Base-by-base conservation (phyloP, 2,888 invertebrate species). In the Petrolisthes manimaculis region DNA sequence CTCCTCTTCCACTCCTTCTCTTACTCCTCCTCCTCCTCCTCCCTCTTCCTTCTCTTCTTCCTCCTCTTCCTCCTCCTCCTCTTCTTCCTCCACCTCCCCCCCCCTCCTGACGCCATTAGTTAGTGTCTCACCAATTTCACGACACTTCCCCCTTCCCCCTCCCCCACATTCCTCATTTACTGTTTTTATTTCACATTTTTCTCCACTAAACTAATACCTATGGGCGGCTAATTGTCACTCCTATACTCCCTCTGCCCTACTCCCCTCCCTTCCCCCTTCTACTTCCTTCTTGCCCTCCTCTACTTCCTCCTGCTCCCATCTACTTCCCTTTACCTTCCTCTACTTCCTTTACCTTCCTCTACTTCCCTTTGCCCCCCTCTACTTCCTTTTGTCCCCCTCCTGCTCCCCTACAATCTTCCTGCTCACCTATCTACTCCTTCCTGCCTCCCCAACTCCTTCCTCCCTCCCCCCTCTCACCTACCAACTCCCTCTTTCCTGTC, bases 1-100 rank as follows among this genome's bases (percentile, higher is more conserved):
- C n/a, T n/a, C n/a, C n/a, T n/a, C 8, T 12, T 12, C 5, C 71
- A 18, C n/a, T n/a, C n/a, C 8, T 8, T 5, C 71, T n/a, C 71
- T 71, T n/a, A 71, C n/a, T 71, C n/a, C n/a, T 71, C 71, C n/a
- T 71, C 71, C n/a, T 71, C n/a, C n/a, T 71, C 9, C 71, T 71
- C 71, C n/a, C 56, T 56, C 80, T 56, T 74, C 54, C 80, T 56
- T 5, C 74, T 8, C 79, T 54, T 21, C 1, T n/a, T 3, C 14
- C 53, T 53, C 51, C 78, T 14, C 78, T 78, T 14, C 78, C 78
- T 6, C 9, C 51, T 8, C 37, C 78, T 37, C 78, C n/a, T 6
- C 5, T 74, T 14, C n/a, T n/a, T 21, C 21, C 14, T n/a, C 74
- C 74, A 14, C 5, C 14, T 9, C 61, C 61, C 14, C 8, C 54